Base-by-base conservation (phyloP, 2,797 vertebrate species). In the Epinephelus coioides region DNA sequence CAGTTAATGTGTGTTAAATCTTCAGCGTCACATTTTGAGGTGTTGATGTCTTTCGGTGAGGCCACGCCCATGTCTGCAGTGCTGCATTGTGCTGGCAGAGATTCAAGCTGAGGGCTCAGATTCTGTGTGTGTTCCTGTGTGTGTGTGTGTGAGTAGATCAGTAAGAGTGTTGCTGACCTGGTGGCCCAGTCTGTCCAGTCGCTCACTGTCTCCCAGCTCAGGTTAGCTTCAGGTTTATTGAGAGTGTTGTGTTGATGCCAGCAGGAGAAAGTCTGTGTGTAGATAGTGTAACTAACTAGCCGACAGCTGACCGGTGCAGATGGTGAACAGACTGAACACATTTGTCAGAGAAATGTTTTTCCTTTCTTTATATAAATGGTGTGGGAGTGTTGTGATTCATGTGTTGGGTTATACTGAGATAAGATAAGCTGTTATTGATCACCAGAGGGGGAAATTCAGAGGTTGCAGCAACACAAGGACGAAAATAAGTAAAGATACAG, bases 11-110 rank as follows among this genome's bases (percentile, higher is more conserved):
- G 30, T 43, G 19, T 10, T 21, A 1, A 55, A 55, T 50, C 53
- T 18, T 46, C 15, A 69, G 62, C 67, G 23, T 68, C 63, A 64
- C n/a, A 43, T 67, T 69, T 30, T 27, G 49, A 59, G 47, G 62
- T 40, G 50, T 64, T 71, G 65, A 85, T 54, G 34, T 7, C 69
- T 61, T 60, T 44, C 21, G 25, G 27, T 51, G 72, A 67, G 73
- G 73, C 86, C 91, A 83, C 90, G 55, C 89, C 93, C 89, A 49
- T 44, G 69, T 83, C 89, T 89, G 88, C 87, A 89, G 79, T 90
- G 86, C 90, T 89, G 88, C 91, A 92, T 66, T 71, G 82, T 59
- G 81, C 49, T 93, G 92, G 89, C 89, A 89, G 54, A 72, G 76
- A 69, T 67, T 88, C 92, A 91, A 72, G 40, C 55, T 62, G 38